These are phyloP conservation scores for Stenichneumon culpator DNA, from an alignment of 2,888 invertebrate species.

Conservation along the genomic window DNA sequence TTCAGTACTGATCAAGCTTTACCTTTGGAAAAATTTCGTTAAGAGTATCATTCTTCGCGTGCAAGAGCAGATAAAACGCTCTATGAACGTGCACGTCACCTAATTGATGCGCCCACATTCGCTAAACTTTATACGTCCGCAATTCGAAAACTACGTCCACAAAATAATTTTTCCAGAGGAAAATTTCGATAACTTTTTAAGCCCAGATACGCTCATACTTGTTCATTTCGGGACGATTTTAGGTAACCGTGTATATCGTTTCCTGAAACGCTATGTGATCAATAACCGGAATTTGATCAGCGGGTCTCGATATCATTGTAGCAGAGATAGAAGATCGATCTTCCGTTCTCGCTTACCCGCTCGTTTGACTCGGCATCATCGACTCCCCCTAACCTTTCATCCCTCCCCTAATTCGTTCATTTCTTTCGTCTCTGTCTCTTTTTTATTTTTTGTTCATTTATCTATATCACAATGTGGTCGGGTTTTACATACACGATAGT, in stretches of 20 bases:
- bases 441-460: constrained; percentile 64
- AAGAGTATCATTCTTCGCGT: background rate
- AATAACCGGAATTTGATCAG: constrained; percentile 55
- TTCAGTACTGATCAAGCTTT: background rate
- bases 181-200: background rate
- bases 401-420: constrained; percentile 49
- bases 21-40: background rate
- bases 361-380: constrained; percentile 28
- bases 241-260: constrained; percentile 9
- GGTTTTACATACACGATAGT: constrained; percentile 80
- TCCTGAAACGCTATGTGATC: constrained; percentile 48
- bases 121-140: background rate
- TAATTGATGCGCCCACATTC: background rate
- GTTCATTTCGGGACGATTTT: constrained; percentile 1
- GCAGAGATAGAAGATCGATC: constrained; percentile 31
- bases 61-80: background rate
- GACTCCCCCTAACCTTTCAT: constrained; percentile 31
- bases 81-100: background rate
- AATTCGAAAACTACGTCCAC: background rate
- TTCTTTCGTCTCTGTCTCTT: constrained; percentile 63
- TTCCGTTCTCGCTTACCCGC: constrained; percentile 22
- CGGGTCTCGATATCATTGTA: constrained; percentile 61
- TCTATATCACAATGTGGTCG: constrained; percentile 73
- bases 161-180: background rate
- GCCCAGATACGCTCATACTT: background rate